Percentiles rank a stretch among this genome's conserved stretches.
Conservation (phyloP, 2,888 invertebrate species). For the Nezara viridula region DNA sequence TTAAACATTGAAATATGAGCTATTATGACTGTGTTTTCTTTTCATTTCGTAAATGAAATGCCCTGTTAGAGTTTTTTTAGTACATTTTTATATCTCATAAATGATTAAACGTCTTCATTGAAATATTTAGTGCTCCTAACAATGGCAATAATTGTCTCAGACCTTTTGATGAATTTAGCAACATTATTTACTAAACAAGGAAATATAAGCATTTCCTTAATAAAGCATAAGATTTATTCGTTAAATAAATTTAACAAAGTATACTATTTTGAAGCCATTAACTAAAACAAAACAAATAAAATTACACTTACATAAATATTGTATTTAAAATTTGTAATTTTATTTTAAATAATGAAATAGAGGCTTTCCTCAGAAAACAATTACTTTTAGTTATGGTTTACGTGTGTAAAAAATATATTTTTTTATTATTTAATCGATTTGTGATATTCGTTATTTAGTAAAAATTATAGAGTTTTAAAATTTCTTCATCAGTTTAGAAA, state of each 20-base stretch:
- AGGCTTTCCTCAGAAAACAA: too few species aligned
- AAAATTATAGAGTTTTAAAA: too few species aligned
- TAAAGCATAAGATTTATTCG: too few species aligned
- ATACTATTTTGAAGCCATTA: not conserved
- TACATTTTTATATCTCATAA: not conserved
- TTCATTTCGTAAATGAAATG: not conserved
- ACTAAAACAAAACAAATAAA: not conserved
- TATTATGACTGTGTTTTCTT: not conserved
- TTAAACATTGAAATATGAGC: not conserved
- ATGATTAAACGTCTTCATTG: not conserved
- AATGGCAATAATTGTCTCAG: not conserved
- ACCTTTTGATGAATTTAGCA: not conserved
- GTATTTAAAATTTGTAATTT: not conserved
- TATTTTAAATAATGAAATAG: not conserved
- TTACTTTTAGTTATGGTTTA: too few species aligned
- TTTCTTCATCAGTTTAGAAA: not conserved
- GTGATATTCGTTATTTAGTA: too few species aligned
- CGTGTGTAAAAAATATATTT: too few species aligned
- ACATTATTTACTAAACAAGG: too few species aligned
- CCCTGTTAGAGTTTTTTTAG: not conserved
- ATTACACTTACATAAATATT: not conserved
- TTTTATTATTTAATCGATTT: too few species aligned
- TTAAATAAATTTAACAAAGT: too few species aligned
- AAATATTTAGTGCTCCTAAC: not conserved
- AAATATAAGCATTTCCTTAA: too few species aligned